Conservation (phyloP, 2,888 invertebrate species). For the Gisinianus flammeolus region DNA sequence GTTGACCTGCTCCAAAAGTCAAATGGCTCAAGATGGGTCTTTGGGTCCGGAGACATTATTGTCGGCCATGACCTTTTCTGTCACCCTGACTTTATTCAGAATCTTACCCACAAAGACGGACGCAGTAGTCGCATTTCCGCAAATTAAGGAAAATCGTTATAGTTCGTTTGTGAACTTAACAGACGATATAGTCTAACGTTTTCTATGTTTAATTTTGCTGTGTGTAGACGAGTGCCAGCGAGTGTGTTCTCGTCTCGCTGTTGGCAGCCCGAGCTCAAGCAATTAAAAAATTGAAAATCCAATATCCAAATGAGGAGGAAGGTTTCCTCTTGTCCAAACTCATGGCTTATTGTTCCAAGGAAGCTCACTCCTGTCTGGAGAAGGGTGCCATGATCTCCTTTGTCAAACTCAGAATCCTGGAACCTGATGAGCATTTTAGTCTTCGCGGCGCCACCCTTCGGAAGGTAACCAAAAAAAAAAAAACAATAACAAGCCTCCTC, state of each 20-base stretch:
- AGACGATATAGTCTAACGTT: too few species aligned
- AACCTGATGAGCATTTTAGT: constrained; percentile 82
- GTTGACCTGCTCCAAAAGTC: too few species aligned
- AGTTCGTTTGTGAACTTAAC: too few species aligned
- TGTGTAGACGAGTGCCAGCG: constrained; percentile 91
- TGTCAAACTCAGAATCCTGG: constrained; percentile 85
- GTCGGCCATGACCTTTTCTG: too few species aligned
- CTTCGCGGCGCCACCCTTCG: constrained; percentile 79
- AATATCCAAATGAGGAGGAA: constrained; percentile 86
- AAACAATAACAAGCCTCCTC: neutral
- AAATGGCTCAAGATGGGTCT: too few species aligned
- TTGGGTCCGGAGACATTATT: too few species aligned
- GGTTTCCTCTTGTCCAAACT: constrained; percentile 86
- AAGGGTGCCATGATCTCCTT: constrained; percentile 94
- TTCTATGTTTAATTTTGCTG: constrained; percentile 2
- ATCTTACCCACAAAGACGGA: too few species aligned
- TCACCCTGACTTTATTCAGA: too few species aligned
- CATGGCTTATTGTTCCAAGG: constrained; percentile 87
- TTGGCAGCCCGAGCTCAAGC: constrained; percentile 89
- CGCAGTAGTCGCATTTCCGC: too few species aligned
- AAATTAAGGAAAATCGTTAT: too few species aligned
- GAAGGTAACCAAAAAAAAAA: constrained; percentile 67
- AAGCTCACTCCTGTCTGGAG: constrained; percentile 90
- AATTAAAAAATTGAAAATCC: constrained; percentile 81
- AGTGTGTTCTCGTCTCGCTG: constrained; percentile 91